Base-by-base conservation (phyloP, 2,888 invertebrate species). In the Netelia melanura region DNA sequence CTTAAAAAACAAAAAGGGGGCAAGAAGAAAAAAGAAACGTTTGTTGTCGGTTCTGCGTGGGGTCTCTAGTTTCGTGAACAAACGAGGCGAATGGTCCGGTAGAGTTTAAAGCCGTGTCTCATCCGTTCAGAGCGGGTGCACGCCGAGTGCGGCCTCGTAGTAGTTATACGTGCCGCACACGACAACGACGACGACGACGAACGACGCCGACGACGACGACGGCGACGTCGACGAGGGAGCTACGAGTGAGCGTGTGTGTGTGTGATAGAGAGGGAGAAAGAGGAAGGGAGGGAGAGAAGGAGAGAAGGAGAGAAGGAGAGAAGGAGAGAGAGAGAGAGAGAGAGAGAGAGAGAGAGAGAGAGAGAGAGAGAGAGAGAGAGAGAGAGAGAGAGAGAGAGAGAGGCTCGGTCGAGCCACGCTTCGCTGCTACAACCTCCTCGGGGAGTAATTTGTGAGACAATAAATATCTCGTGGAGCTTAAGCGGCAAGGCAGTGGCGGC, bases 371-470 rank as follows among this genome's bases (percentile, higher is more conserved):
- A 14, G 52, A 10, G 52, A 10, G 52, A 14, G 30, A 77, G 67
- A 14, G 10, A n/a, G 52, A n/a, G 52, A 10, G 30, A 76, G 76
- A 30, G 30, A 5, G 30, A 30, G 30, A 30, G 30, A 30, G 30
- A 30, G 3, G 30, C 56, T 11, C 68, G 21, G 38, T 52, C 65
- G 62, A 78, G 84, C 74, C 81, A 74, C 64, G 70, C 71, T 76
- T 54, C 58, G 77, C 72, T 65, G 79, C 67, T 79, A 74, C 82
- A 85, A 80, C 79, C 82, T 87, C 86, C 86, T 84, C 76, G 76
- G 86, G 86, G 86, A 87, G 86, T 87, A 86, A 87, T 87, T 87
- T 87, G 87, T 87, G 86, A 86, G 87, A 87, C 87, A 86, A 87
- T 87, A 87, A 87, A 87, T 87, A 87, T 87, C 86, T 81, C 78